phyloP scores from a whole-genome alignment of 2,888 invertebrate species.

The Drosophila colorata region DNA sequence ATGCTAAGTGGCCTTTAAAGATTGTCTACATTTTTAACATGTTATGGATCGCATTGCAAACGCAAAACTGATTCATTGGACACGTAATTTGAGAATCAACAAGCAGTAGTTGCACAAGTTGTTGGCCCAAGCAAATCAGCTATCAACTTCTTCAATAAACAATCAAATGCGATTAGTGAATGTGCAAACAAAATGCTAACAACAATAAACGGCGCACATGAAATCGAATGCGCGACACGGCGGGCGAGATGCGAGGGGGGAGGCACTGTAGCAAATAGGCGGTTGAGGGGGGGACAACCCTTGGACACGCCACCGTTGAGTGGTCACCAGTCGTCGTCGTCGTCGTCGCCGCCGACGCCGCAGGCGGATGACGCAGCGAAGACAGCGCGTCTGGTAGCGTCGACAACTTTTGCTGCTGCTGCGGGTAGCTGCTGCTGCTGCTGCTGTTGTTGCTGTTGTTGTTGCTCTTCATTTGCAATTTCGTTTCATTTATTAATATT shows the following conservation, averaged over 20 bases:
- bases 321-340: no score
- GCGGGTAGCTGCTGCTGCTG: conserved; percentile 9
- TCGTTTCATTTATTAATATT: conserved; percentile 63
- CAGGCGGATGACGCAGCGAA: conserved; percentile 67
- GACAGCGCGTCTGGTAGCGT: conserved; percentile 64
- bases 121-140: conserved; percentile 13
- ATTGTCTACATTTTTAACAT: no score
- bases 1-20: neutral
- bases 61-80: conserved; percentile 32
- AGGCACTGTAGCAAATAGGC: neutral
- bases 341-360: no score
- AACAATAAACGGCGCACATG: conserved; percentile 69
- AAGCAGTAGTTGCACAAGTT: conserved; percentile 1
- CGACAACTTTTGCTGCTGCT: conserved; percentile 23
- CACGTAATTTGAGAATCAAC: conserved; percentile 35
- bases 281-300: conserved; percentile 1
- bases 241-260: neutral
- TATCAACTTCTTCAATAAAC: conserved; percentile 53
- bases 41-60: neutral
- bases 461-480: conserved; percentile 59
- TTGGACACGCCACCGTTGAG: conserved; percentile 47
- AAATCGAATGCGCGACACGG: conserved; percentile 39
- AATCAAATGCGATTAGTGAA: conserved; percentile 73
- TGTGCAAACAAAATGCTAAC: conserved; percentile 69
- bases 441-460: conserved; percentile 12